Conservation (phyloP, 2,888 invertebrate species). For the Hypolimnas misippus region DNA sequence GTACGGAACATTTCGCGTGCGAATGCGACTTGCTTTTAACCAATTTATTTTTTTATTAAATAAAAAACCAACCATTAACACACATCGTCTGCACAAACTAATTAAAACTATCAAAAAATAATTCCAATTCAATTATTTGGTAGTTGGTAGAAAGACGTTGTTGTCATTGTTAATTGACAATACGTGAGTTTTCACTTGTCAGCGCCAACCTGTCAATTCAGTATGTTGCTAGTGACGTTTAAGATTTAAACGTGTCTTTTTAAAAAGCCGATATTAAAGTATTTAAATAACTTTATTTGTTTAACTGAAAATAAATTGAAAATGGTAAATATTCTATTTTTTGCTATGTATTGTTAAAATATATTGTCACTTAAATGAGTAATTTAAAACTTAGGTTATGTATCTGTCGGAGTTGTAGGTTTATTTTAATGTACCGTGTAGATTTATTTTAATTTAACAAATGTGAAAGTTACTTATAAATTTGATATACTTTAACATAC, state of each 20-base stretch:
- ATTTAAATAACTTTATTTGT: neutral
- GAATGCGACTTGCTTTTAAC: too few species aligned
- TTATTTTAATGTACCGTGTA: neutral
- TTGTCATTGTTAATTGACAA: neutral
- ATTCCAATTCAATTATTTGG: neutral
- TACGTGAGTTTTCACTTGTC: neutral
- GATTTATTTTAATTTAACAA: too few species aligned
- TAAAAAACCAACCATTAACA: too few species aligned
- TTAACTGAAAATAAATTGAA: neutral
- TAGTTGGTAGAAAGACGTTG: neutral
- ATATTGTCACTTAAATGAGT: neutral
- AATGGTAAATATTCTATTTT: neutral
- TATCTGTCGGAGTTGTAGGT: neutral
- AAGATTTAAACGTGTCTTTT: constrained; percentile 9
- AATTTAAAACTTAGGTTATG: constrained; percentile 1
- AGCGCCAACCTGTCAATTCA: neutral
- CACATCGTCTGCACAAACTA: too few species aligned
- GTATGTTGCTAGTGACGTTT: neutral
- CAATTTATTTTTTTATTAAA: too few species aligned
- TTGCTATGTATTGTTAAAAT: neutral
- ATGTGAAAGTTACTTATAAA: too few species aligned
- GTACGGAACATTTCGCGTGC: too few species aligned
- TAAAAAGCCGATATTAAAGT: neutral
- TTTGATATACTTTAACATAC: too few species aligned
- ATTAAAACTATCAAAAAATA: too few species aligned